Conservation (phyloP, 2,113 vertebrate species). For the Balaeniceps rex region DNA sequence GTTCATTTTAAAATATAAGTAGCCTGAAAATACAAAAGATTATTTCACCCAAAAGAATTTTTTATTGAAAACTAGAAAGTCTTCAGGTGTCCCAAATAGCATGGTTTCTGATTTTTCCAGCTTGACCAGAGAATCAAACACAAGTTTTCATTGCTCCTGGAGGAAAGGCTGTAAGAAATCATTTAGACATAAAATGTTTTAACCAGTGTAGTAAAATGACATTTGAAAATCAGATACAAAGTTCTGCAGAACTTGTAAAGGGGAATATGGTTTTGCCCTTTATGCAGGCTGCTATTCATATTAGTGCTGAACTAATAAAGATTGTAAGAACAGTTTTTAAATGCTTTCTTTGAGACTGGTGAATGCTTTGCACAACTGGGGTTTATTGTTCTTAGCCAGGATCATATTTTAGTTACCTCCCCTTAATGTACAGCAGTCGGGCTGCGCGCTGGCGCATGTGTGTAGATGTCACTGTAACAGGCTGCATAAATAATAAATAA, state of each 20-base stretch:
- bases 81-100: too few species aligned
- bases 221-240: background rate
- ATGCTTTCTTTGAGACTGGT: constrained; percentile 10
- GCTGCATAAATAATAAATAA: background rate
- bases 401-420: background rate
- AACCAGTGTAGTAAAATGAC: background rate
- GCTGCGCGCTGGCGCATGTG: too few species aligned
- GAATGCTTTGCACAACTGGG: background rate
- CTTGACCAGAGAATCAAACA: too few species aligned
- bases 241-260: background rate
- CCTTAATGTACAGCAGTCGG: background rate
- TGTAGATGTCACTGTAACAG: background rate
- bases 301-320: background rate
- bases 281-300: background rate
- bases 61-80: too few species aligned
- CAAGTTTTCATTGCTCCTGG: too few species aligned
- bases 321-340: background rate
- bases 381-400: background rate
- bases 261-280: background rate
- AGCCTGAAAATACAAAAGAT: too few species aligned
- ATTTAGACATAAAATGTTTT: background rate
- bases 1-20: too few species aligned
- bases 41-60: too few species aligned
- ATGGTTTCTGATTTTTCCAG: too few species aligned
- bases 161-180: too few species aligned